Evolutionary conservation across 2,888 invertebrate genomes (phyloP), one percentile per base, ranked within the genome.

Genomic region (Eupithecia tripunctaria): DNA sequence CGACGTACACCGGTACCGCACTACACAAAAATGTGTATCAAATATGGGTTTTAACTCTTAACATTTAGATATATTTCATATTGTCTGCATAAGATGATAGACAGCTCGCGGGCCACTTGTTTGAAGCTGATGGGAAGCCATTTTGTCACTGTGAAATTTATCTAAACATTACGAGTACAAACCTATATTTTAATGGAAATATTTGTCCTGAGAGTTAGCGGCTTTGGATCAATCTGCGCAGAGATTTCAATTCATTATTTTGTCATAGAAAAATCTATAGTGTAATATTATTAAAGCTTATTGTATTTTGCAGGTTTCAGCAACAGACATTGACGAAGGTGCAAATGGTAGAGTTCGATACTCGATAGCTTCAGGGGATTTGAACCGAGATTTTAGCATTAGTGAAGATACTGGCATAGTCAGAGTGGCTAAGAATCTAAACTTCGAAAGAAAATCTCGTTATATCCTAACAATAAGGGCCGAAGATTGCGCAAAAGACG

Each of bases 341-440:
- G 94, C 96, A 47, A 99, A 99, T 91, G 98, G 98, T n/a, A 96
- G 98, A 79, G 97, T 99, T 7, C 96, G 98, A 67, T 99, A 98
- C 93, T 97, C 98, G 56, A 98, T 99, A 80, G 96, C 97, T 41
- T 95, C 96, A 36, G 99, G 99, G 7, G 99, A 99, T 91, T 96
- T 97, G 74, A 98, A 98, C 89, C 96, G 98, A 76, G 98, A 98
- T 90, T 98, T 98, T 86, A 97, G 97, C 86, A 98, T 99, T 77
- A 97, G 97, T 78, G 98, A 99, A 92, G 98, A 98, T 87, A 97
- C 97, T 10, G 99, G 99, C 0, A 96, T 98, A 59, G 96, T 99
- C 21, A 95, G 98, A 75, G 98, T 99, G 7, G 98, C 98, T 41
- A 98, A 98, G 92, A 98, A 98, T 88, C 95, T 99, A 32, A 99